phyloP scores from a whole-genome alignment of 1,140 invertebrate genomes.

The Anagrus nilaparvatae region DNA sequence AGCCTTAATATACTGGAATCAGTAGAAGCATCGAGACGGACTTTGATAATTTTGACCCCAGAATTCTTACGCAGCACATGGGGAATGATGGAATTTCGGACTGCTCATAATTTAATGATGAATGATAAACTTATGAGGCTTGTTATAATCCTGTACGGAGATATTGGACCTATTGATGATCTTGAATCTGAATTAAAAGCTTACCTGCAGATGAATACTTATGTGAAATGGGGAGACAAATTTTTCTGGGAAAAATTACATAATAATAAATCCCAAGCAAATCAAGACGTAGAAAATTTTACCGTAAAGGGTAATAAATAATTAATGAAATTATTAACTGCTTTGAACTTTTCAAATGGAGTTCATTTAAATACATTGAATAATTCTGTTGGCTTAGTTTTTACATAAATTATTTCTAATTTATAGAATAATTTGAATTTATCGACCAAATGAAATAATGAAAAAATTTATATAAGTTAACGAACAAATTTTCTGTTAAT shows the following conservation, averaged over 20 bases:
- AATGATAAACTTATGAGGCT: slow-evolving; percentile 59
- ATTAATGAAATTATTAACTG: neutral
- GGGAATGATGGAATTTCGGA: slow-evolving; percentile 76
- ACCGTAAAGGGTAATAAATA: neutral
- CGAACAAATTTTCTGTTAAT: too few relatives aligned
- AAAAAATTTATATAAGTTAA: too few relatives aligned
- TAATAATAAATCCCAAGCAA: too few relatives aligned
- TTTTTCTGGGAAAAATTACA: slow-evolving; percentile 77
- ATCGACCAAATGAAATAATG: too few relatives aligned
- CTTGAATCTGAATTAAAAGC: slow-evolving; percentile 64
- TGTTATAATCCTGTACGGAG: slow-evolving; percentile 69
- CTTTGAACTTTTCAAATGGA: neutral
- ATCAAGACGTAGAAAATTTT: too few relatives aligned
- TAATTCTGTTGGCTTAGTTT: too few relatives aligned
- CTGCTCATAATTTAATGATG: slow-evolving; percentile 66
- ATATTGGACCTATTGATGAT: slow-evolving; percentile 52
- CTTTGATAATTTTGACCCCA: slow-evolving; percentile 71
- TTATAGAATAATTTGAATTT: too few relatives aligned
- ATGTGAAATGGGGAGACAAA: slow-evolving; percentile 69
- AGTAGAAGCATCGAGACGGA: slow-evolving; percentile 66
- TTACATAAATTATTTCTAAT: too few relatives aligned
- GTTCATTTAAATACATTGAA: too few relatives aligned
- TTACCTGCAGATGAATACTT: slow-evolving; percentile 80
- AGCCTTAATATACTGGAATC: slow-evolving; percentile 67
- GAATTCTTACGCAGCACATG: slow-evolving; percentile 75